Evolutionary conservation across 2,888 invertebrate species (phyloP), one percentile per base, ranked within the genome.

Genomic region (Camponotus fellah): DNA sequence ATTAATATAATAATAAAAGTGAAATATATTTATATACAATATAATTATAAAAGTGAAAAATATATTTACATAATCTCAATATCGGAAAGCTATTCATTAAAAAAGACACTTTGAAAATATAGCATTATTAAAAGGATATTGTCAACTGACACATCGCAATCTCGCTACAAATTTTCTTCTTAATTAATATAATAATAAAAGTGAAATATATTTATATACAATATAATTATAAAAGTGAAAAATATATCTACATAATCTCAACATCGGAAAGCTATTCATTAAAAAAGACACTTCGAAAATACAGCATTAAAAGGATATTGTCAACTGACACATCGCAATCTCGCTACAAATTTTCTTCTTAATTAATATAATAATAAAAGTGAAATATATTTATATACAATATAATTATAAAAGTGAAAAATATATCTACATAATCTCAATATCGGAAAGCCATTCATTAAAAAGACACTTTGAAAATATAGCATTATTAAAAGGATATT

Each of bases 11-110:
- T 62, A 8, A 37, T 17, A 12, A 26, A 46, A 75, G 65, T 64
- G 75, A 32, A 32, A 62, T 75, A 26, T 10, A 32, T 72, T 26
- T 49, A 2, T 5, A 17, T 14, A 14, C 34, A 34, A 62, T 34
- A 62, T 62, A 62, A 62, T 62, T 14, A 37, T 17, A 8, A 26
- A 46, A 75, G 65, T 64, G 75, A 10, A 6, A 32, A 32, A 62
- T 75, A 26, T 10, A 32, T 72, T 58, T 26, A 58, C 56, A 56
- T 3, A 62, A 32, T 26, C 14, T 12, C 60, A 43, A 74, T 14
- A 17, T 56, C 10, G n/a, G 3, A 37, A 32, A 64, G 12, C 2
- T 53, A 6, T 46, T 14, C 21, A 40, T 40, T 65, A 21, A 65
- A 6, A 65, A 65, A 21, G 37, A 65, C 21, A 5, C 4, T 65